Evolutionary conservation across 1,140 invertebrate species (phyloP).

Genomic region (Drosophila jambulina): DNA sequence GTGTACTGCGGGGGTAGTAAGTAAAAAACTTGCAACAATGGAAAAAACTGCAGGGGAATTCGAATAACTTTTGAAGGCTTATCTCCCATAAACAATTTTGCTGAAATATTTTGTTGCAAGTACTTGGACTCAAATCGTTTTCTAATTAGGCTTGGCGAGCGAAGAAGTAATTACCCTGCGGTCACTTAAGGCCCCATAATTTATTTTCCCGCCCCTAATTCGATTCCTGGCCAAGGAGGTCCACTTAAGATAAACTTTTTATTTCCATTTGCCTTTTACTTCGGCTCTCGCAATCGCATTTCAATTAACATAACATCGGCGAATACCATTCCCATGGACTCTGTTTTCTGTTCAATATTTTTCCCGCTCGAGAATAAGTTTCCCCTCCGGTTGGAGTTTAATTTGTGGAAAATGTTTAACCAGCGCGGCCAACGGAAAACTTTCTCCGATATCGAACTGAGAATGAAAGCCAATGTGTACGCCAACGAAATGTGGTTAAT

Average conservation of each 20-base stretch:
- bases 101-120: background rate
- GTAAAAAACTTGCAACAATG: background rate
- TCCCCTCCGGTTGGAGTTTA: slow-evolving; percentile 4
- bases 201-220: slow-evolving; percentile 1
- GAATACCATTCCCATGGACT: background rate
- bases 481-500: slow-evolving; percentile 42
- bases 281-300: slow-evolving; percentile 19
- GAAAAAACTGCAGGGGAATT: no score
- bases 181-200: background rate
- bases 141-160: background rate
- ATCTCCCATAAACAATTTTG: background rate
- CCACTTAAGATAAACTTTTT: slow-evolving; percentile 5
- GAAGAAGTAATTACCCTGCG: background rate
- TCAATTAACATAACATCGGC: slow-evolving; percentile 51
- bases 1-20: background rate
- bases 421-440: slow-evolving; percentile 21
- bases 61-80: background rate
- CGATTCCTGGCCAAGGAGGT: background rate
- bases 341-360: background rate
- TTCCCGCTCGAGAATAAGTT: slow-evolving; percentile 5
- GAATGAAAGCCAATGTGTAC: slow-evolving; percentile 4
- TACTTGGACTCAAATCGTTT: background rate
- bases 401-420: slow-evolving; percentile 53
- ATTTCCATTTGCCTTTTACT: slow-evolving; percentile 13
- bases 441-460: background rate